phyloP scores from a whole-genome alignment of 2,888 invertebrate species.

The Amphipoea oculea region DNA sequence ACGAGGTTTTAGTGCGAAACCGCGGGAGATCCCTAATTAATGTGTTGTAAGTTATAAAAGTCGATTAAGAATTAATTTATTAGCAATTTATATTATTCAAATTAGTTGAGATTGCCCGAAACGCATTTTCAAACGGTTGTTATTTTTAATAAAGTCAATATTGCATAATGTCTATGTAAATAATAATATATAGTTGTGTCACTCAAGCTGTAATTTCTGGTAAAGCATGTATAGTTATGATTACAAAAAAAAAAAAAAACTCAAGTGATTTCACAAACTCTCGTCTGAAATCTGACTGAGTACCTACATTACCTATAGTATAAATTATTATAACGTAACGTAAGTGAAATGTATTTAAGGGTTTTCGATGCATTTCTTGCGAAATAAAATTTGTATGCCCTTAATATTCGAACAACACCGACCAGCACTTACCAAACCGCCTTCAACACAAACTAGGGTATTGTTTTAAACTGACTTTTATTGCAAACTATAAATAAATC shows the following conservation, averaged over 20 bases:
- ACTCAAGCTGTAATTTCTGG: not conserved
- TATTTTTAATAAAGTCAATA: constrained; percentile 9
- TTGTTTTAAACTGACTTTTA: constrained; percentile 38
- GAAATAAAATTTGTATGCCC: not conserved
- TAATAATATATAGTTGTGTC: not conserved
- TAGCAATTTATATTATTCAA: constrained; percentile 55
- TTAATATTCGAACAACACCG: not conserved
- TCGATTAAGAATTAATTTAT: constrained; percentile 49
- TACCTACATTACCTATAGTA: too few species aligned
- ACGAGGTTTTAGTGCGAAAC: constrained; percentile 47
- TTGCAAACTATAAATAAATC: constrained; percentile 53
- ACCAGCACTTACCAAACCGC: not conserved
- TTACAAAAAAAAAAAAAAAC: not conserved
- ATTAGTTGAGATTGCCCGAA: constrained; percentile 39
- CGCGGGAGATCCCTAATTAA: constrained; percentile 51
- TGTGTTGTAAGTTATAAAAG: constrained; percentile 37
- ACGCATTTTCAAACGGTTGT: constrained; percentile 35
- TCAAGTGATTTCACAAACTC: not conserved
- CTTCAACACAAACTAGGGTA: not conserved
- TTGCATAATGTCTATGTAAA: constrained; percentile 1
- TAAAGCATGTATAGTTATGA: not conserved
- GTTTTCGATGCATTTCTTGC: not conserved
- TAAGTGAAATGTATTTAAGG: not conserved
- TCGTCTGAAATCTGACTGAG: too few species aligned
- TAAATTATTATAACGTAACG: not conserved